phyloP scores from a whole-genome alignment of 2,113 vertebrate genomes.

The Accipiter cooperii region DNA sequence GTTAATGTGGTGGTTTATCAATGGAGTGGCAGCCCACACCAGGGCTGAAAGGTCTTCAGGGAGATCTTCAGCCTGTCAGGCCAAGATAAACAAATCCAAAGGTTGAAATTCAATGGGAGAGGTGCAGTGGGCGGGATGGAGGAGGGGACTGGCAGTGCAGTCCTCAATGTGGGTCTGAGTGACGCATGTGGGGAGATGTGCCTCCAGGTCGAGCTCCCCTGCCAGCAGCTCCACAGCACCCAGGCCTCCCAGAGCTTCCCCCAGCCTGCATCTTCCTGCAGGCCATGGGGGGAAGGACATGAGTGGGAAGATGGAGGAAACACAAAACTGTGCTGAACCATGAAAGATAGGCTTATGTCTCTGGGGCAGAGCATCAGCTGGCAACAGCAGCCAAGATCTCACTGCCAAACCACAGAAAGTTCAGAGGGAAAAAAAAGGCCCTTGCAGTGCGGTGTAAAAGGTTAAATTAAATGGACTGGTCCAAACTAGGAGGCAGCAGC shows the following conservation, averaged over 20 bases:
- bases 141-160: fast-evolving
- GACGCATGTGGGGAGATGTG: fast-evolving
- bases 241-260: background rate
- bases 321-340: background rate
- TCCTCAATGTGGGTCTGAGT: fast-evolving
- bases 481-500: background rate
- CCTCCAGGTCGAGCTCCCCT: background rate
- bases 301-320: background rate
- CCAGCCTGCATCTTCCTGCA: background rate
- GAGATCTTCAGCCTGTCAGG: background rate
- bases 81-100: background rate
- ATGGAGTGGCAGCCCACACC: background rate
- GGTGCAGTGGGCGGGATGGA: background rate
- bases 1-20: background rate
- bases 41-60: background rate
- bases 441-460: fast-evolving
- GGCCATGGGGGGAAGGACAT: fast-evolving
- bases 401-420: background rate
- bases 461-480: background rate
- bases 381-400: background rate
- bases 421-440: background rate
- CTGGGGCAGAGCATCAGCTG: background rate
- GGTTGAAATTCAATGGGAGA: background rate
- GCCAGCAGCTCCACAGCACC: background rate
- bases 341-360: background rate